Percentiles rank a stretch among this genome's conserved stretches.
Conservation (phyloP, 2,113 vertebrate genomes). For the Donacobius atricapilla region DNA sequence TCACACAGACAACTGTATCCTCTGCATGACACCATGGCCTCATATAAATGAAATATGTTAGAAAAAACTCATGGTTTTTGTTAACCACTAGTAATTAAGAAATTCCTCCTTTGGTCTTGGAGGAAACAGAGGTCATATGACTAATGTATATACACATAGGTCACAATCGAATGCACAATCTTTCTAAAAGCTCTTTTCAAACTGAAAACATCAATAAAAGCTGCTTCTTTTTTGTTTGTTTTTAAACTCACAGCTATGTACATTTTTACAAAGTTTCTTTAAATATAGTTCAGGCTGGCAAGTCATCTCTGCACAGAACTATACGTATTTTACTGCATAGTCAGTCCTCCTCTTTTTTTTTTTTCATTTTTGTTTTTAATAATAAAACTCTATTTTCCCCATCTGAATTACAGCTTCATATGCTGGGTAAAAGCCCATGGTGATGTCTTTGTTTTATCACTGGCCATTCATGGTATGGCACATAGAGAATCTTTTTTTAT, state of each 20-base stretch:
- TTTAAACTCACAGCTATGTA: constrained; percentile 83
- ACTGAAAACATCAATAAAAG: constrained; percentile 85
- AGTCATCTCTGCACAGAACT: constrained; percentile 74
- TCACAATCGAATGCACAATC: constrained; percentile 80
- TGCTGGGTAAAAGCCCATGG: constrained; percentile 61
- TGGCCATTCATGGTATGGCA: constrained; percentile 75
- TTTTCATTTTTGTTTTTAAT: constrained; percentile 62
- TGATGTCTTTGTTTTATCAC: constrained; percentile 63
- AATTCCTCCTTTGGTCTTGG: constrained; percentile 58
- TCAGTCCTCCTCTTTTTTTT: constrained; percentile 65
- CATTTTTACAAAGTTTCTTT: constrained; percentile 80
- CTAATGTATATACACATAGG: constrained; percentile 85
- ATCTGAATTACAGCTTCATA: constrained; percentile 66
- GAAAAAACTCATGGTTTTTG: constrained; percentile 56
- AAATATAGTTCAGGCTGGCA: constrained; percentile 92
- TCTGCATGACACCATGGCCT: constrained; percentile 46
- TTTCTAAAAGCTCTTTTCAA: constrained; percentile 81
- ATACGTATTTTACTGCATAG: constrained; percentile 73
- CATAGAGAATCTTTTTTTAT: constrained; percentile 68
- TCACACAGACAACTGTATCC: constrained; percentile 63
- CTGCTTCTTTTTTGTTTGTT: constrained; percentile 47
- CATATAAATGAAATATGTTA: constrained; percentile 66
- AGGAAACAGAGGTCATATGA: constrained; percentile 73
- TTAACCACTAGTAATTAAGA: constrained; percentile 68
- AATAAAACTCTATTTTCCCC: constrained; percentile 70